A percentile compares a stretch with the other conserved stretches of the same genome.
Conservation (phyloP, 2,888 invertebrate species). For the Amphipoea lucens region DNA sequence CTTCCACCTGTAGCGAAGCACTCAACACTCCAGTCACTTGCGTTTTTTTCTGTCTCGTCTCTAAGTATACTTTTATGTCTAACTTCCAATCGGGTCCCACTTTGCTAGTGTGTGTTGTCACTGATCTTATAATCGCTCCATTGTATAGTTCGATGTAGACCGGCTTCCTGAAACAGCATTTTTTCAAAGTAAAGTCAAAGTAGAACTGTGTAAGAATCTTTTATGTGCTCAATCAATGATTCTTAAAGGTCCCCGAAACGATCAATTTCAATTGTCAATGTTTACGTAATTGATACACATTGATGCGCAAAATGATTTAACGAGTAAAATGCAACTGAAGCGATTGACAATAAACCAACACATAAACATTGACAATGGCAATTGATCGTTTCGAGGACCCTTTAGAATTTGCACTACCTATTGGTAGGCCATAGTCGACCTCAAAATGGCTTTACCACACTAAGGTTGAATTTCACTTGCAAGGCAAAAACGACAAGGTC, state of each 20-base stretch:
- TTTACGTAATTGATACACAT: too few species aligned
- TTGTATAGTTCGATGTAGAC: slow-evolving; percentile 92
- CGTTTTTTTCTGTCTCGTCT: slow-evolving; percentile 71
- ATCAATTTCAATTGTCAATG: too few species aligned
- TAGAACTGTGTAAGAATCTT: not conserved
- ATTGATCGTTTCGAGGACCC: too few species aligned
- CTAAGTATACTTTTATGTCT: slow-evolving; percentile 77
- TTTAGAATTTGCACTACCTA: not conserved
- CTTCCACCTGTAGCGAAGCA: slow-evolving; percentile 77
- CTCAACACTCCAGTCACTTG: slow-evolving; percentile 76
- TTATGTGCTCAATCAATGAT: not conserved
- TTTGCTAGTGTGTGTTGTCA: slow-evolving; percentile 86
- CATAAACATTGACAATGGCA: not conserved
- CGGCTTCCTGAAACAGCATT: slow-evolving; percentile 90
- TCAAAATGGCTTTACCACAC: not conserved
- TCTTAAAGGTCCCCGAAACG: too few species aligned
- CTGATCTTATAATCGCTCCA: slow-evolving; percentile 91
- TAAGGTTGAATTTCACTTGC: not conserved
- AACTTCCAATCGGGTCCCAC: slow-evolving; percentile 77
- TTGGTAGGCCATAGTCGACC: not conserved
- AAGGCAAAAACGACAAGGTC: not conserved
- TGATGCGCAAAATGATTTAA: too few species aligned
- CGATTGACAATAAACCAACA: not conserved
- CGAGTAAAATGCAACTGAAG: not conserved
- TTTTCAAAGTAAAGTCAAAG: not conserved